phyloP scores from a whole-genome alignment of 1,140 invertebrate species.

The Lithobius niger region DNA sequence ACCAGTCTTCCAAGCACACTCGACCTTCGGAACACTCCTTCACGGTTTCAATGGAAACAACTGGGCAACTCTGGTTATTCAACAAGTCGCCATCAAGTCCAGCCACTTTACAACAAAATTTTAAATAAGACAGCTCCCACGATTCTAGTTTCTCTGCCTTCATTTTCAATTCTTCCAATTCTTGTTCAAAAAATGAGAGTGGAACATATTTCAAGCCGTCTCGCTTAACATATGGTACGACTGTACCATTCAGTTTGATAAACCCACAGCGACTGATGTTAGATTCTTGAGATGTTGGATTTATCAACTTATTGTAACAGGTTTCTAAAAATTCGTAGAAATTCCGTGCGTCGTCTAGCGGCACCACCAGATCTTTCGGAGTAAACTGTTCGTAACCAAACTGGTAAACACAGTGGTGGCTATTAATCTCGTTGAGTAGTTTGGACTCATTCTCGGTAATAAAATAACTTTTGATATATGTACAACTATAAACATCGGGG shows the following conservation, averaged over 20 bases:
- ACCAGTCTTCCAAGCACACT: constrained; percentile 78
- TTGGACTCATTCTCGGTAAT: constrained; percentile 80
- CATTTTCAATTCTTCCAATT: constrained; percentile 73
- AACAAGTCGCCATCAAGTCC: constrained; percentile 81
- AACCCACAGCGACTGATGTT: constrained; percentile 62
- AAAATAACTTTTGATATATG: constrained; percentile 81
- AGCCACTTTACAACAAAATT: constrained; percentile 88
- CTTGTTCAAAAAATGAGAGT: constrained; percentile 85
- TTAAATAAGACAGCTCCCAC: constrained; percentile 82
- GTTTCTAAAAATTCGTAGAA: constrained; percentile 82
- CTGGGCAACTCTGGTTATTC: constrained; percentile 71
- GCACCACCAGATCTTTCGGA: constrained; percentile 74
- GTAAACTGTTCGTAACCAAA: constrained; percentile 83
- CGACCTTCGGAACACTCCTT: constrained; percentile 78
- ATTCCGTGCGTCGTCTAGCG: constrained; percentile 67
- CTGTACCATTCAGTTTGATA: constrained; percentile 82
- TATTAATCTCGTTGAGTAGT: constrained; percentile 84
- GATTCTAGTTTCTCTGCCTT: constrained; percentile 67
- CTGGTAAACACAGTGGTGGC: constrained; percentile 75
- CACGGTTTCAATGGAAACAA: constrained; percentile 76
- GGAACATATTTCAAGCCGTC: constrained; percentile 75
- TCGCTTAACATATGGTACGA: constrained; percentile 80
- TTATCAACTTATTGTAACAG: constrained; percentile 66
- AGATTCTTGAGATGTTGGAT: constrained; percentile 14
- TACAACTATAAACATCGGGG: constrained; percentile 42